Conservation (phyloP, 2,113 vertebrate species). For the Vulpes ferrilata region DNA sequence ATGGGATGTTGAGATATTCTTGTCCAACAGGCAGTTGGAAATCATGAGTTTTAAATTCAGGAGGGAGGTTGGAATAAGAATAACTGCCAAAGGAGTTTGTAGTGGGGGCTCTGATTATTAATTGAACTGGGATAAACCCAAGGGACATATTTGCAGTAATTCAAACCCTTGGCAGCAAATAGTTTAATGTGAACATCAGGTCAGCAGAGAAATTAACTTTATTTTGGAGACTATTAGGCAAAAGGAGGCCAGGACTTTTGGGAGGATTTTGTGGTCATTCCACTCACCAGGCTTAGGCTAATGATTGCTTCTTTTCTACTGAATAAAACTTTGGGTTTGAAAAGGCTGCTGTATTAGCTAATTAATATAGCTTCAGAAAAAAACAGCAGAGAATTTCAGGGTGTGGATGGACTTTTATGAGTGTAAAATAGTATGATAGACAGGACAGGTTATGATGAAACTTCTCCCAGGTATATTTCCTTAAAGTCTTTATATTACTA, state of each 20-base stretch:
- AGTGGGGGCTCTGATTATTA: conserved; percentile 61
- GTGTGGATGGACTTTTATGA: not conserved
- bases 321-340: conserved; percentile 54
- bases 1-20: conserved; percentile 50
- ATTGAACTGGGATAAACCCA: conserved; percentile 81
- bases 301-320: conserved; percentile 59
- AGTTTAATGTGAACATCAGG: conserved; percentile 80
- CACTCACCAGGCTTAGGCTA: conserved; percentile 38
- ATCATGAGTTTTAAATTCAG: conserved; percentile 69
- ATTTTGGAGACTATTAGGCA: conserved; percentile 78
- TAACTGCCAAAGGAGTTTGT: conserved; percentile 70
- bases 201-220: conserved; percentile 82
- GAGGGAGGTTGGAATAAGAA: conserved; percentile 57
- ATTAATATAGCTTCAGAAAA: conserved; percentile 18
- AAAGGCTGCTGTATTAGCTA: conserved; percentile 28
- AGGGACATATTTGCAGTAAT: conserved; percentile 82
- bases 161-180: conserved; percentile 78
- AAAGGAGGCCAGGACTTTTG: conserved; percentile 75
- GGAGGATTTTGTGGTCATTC: conserved; percentile 73
- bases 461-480: not conserved
- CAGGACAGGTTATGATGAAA: not conserved
- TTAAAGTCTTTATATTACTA: not conserved
- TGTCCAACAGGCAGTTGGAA: conserved; percentile 69
- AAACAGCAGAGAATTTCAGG: conserved; percentile 9
- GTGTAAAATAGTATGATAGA: not conserved